Evolutionary conservation across 2,113 vertebrate species (phyloP), one percentile per base, ranked within the genome.

Genomic region (Corythoichthys intestinalis): DNA sequence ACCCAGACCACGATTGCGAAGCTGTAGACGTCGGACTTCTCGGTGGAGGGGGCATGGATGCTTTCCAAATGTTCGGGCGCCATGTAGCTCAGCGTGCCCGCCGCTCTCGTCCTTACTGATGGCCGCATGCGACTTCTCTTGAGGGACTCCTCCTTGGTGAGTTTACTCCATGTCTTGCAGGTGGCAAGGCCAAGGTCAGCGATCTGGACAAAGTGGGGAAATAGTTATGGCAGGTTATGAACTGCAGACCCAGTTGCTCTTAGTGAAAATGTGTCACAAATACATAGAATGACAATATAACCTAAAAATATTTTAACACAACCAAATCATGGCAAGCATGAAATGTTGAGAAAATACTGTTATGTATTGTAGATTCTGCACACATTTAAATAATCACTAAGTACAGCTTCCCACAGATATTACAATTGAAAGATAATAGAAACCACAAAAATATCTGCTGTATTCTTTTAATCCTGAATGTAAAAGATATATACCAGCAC

Each of bases 1-100:
- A 95, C 94, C 97, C 97, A 99, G 5, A 97, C 87, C 1, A 98
- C 94, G 11, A 99, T 95, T 13, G 89, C 92, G 58, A 99, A 98
- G 85, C 97, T 99, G 90, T 97, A 99, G 65, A 99, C 92, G 0
- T 98, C 97, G 0, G 96, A 98, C 75, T 97, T 98, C 83, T 96
- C 94, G 0, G 91, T 92, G 79, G 95, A 94, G 34, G 76, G 87
- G 0, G 79, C 72, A 0, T 98, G 92, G 68, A 97, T 52, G n/a
- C 72, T 88, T 0, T 78, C 67, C 79, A 99, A 89, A 71, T 98
- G 96, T 66, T 99, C 97, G 0, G 97, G 97, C 0, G 96, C 97
- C 94, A 98, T 96, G 84, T 98, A 99, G 83, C 87, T 92, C n/a
- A 99, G 93, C 0, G 96, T 98, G n/a, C 97, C 96, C 0, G 94